Percentiles rank a stretch among this genome's conserved stretches.
phyloP scores from a whole-genome alignment of 2,797 vertebrate genomes.

The Enteromius unitaeniatus region DNA sequence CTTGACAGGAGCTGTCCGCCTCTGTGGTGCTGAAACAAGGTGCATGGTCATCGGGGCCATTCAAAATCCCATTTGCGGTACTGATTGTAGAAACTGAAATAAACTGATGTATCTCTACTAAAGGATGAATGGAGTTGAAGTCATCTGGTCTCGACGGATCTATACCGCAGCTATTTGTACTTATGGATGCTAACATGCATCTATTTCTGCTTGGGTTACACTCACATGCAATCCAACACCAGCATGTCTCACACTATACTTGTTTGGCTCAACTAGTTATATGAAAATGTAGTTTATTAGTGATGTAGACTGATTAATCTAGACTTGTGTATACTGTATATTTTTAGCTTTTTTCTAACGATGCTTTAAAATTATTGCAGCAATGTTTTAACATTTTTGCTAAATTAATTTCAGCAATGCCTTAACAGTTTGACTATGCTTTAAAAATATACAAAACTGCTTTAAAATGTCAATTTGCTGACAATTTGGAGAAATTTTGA shows the following conservation, averaged over 20 bases:
- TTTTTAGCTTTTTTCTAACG: not conserved
- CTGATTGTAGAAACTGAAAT: conserved; percentile 39
- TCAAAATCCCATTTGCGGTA: conserved; percentile 50
- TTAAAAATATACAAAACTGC: not conserved
- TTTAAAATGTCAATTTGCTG: not conserved
- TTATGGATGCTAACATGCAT: conserved; percentile 40
- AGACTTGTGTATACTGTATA: not conserved
- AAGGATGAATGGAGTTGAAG: conserved; percentile 45
- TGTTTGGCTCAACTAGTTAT: not conserved
- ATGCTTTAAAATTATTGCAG: not conserved
- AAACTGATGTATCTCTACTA: conserved; percentile 34
- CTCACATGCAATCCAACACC: conserved; percentile 8
- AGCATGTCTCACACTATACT: not conserved
- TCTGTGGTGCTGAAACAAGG: conserved; percentile 58
- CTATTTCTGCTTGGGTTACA: conserved; percentile 11
- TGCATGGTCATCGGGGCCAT: conserved; percentile 48
- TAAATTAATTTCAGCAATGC: not conserved
- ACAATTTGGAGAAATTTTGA: not conserved
- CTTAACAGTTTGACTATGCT: not conserved
- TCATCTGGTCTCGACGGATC: conserved; percentile 22
- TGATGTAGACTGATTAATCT: not conserved
- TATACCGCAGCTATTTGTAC: conserved; percentile 13
- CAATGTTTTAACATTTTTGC: not conserved
- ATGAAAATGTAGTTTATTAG: not conserved
- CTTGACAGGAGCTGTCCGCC: conserved; percentile 63